These are phyloP conservation scores for Lepidotrigona ventralis DNA, from an alignment of 1,140 invertebrate genomes.

Conservation along the genomic window DNA sequence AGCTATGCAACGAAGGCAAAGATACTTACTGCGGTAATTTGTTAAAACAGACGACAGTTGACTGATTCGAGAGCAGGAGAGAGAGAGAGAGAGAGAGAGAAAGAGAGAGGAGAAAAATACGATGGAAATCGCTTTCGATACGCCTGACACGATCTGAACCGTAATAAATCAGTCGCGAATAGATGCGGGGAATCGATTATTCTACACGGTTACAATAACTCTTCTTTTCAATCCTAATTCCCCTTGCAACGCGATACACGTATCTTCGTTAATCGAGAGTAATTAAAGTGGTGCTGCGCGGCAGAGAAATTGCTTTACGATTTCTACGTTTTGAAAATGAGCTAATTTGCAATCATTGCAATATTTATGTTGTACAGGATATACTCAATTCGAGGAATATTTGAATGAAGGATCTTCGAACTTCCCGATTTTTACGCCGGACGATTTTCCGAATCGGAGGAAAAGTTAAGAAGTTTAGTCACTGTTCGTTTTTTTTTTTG, in stretches of 20 bases:
- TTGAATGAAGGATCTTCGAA: no score
- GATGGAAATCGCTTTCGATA: not conserved
- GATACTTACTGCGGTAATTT: not conserved
- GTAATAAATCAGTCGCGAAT: not conserved
- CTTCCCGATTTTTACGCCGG: no score
- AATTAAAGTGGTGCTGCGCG: not conserved
- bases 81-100: not conserved
- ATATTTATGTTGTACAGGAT: no score
- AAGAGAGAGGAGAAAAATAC: not conserved
- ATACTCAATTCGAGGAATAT: no score
- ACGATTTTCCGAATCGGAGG: no score
- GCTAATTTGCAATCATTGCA: no score
- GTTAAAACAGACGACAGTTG: no score
- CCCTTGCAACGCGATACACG: not conserved
- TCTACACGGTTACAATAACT: not conserved
- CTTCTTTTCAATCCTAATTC: not conserved
- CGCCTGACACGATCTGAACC: conserved; percentile 8
- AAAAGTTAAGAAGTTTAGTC: no score
- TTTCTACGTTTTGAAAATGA: not conserved
- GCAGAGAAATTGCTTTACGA: not conserved
- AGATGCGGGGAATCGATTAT: not conserved
- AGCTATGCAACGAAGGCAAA: not conserved
- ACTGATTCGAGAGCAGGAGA: no score
- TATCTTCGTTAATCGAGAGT: not conserved
- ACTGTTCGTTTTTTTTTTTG: no score